A percentile compares a stretch with the other conserved stretches of the same genome.
phyloP scores from a whole-genome alignment of 2,797 vertebrate genomes.

The Tragopan temminckii region DNA sequence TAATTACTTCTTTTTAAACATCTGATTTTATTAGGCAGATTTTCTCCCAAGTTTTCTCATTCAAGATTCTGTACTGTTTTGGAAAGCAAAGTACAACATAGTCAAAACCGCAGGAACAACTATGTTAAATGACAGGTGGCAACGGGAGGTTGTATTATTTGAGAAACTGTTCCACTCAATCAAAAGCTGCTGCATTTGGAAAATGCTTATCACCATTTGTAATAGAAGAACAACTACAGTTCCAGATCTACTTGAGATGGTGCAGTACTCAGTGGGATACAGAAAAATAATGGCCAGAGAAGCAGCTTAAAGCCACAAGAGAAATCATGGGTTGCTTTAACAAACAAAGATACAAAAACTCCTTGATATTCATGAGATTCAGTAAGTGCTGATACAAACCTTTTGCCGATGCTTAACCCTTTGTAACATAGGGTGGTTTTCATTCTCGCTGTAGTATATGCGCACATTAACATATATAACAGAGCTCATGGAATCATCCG shows the following conservation, averaged over 20 bases:
- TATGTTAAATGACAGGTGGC: not conserved
- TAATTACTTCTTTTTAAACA: not conserved
- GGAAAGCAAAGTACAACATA: not conserved
- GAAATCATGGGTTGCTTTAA: conserved; percentile 12
- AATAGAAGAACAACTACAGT: not conserved
- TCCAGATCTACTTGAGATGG: not conserved
- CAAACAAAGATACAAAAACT: conserved; percentile 15
- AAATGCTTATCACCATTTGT: not conserved
- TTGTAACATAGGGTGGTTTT: not conserved
- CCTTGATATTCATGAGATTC: conserved; percentile 51
- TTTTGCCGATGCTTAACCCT: conserved; percentile 28
- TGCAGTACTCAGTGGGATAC: not conserved
- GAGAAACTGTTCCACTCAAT: not conserved
- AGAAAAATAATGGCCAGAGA: conserved; percentile 13
- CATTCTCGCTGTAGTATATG: not conserved
- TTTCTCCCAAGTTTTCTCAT: not conserved
- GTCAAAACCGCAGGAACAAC: not conserved
- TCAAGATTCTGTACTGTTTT: not conserved
- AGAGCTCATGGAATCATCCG: not conserved
- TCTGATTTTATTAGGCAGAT: not conserved
- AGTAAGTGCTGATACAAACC: not conserved
- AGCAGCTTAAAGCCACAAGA: not conserved
- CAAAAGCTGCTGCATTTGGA: conserved; percentile 34
- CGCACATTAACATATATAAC: not conserved
- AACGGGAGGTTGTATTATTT: not conserved